These are phyloP conservation scores for Schlechtendalia chinensis DNA, from an alignment of 1,140 invertebrate species.

Conservation along the genomic window DNA sequence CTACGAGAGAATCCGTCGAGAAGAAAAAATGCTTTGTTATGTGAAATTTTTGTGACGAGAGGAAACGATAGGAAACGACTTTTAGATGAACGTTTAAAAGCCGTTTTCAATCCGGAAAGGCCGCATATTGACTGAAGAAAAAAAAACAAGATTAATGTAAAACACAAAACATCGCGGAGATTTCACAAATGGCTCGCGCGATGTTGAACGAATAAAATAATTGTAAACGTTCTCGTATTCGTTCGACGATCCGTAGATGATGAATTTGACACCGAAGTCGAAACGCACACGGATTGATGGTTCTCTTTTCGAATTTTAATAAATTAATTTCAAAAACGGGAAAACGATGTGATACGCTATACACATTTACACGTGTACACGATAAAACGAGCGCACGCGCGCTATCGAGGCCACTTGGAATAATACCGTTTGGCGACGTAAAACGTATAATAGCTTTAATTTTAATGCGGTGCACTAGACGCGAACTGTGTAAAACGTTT, in stretches of 20 bases:
- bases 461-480: too few relatives aligned
- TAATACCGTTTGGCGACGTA: neutral
- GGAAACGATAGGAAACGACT: neutral
- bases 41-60: too few relatives aligned
- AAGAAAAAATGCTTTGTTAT: neutral
- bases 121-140: neutral
- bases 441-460: slow-evolving; percentile 1
- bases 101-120: neutral
- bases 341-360: too few relatives aligned
- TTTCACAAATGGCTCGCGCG: too few relatives aligned
- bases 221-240: neutral
- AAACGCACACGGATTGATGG: too few relatives aligned
- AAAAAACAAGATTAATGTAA: neutral
- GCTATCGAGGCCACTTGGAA: neutral
- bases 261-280: too few relatives aligned
- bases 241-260: too few relatives aligned
- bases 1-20: neutral
- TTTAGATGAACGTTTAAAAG: neutral
- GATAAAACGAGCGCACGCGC: too few relatives aligned
- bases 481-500: too few relatives aligned
- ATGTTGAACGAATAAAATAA: neutral
- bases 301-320: too few relatives aligned
- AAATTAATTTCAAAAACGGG: too few relatives aligned
- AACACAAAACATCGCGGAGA: too few relatives aligned
- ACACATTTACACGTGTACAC: neutral